phyloP scores from a whole-genome alignment of 1,140 invertebrate genomes.

The Sinonovacula constricta region DNA sequence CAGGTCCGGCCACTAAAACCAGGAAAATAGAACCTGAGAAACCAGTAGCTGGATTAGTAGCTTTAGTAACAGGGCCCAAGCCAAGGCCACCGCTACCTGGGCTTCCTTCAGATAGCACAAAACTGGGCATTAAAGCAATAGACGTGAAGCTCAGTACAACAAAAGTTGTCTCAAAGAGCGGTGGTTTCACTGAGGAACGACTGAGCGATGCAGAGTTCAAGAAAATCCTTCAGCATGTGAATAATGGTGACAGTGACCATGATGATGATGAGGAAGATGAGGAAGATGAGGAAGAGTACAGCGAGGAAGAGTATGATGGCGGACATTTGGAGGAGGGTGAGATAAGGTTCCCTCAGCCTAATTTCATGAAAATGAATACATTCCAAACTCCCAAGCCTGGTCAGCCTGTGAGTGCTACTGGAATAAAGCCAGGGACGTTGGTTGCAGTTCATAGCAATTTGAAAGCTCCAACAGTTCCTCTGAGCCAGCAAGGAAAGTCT shows the following conservation, averaged over 20 bases:
- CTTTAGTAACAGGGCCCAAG: background rate
- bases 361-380: too few relatives aligned
- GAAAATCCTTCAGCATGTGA: slow-evolving; percentile 21
- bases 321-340: background rate
- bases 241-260: background rate
- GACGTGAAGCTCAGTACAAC: slow-evolving; percentile 36
- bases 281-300: background rate
- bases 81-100: background rate
- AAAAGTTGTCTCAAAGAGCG: slow-evolving; percentile 30
- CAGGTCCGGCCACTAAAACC: background rate
- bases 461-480: background rate
- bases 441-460: background rate
- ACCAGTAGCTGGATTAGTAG: background rate
- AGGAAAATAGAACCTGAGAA: background rate
- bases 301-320: background rate
- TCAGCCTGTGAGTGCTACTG: background rate
- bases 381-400: too few relatives aligned
- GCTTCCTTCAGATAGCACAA: background rate
- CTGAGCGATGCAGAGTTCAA: slow-evolving; percentile 37
- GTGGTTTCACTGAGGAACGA: slow-evolving; percentile 45
- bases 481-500: background rate
- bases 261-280: background rate
- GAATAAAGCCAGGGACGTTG: background rate
- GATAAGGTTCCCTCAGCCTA: background rate
- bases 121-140: background rate